A percentile compares a stretch with the other conserved stretches of the same genome.
Conservation (phyloP, 1,140 invertebrate species). For the Drosophila yakuba region DNA sequence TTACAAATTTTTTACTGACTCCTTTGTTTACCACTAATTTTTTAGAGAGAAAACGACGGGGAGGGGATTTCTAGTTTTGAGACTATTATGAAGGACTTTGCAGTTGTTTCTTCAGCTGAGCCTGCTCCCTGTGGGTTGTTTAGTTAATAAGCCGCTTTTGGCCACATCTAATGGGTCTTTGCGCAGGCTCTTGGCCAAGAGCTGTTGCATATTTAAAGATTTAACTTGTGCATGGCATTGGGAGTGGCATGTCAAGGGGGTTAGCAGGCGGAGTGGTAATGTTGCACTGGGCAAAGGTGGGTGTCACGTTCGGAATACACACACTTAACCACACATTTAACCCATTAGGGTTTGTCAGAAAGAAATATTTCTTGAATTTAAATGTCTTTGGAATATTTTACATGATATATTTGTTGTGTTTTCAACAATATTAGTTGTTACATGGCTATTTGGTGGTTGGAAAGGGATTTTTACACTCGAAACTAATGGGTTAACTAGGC, state of each 20-base stretch:
- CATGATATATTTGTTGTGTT: neutral
- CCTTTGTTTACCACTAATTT: too few species aligned
- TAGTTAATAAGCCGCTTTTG: conserved; percentile 78
- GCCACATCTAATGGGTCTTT: conserved; percentile 51
- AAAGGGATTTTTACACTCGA: neutral
- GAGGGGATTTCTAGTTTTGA: neutral
- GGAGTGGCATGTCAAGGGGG: neutral
- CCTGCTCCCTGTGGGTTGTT: conserved; percentile 17
- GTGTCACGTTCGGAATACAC: conserved; percentile 7
- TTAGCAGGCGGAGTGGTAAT: neutral
- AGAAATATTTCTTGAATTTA: neutral
- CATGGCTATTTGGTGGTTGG: too few species aligned
- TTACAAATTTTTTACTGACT: too few species aligned
- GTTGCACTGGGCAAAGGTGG: conserved; percentile 7
- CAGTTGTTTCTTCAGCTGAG: conserved; percentile 8
- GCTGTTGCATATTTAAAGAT: conserved; percentile 54
- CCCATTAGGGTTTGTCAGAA: conserved; percentile 1
- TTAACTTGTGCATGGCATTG: conserved; percentile 18
- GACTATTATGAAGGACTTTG: conserved; percentile 17
- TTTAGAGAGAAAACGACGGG: neutral
- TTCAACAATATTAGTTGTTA: too few species aligned
- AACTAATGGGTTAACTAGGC: conserved; percentile 35
- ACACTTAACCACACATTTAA: conserved; percentile 8
- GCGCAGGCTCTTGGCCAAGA: conserved; percentile 33
- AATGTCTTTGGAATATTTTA: neutral